Base-by-base conservation (phyloP, 2,888 invertebrate species). In the Elaeidobius kamerunicus region DNA sequence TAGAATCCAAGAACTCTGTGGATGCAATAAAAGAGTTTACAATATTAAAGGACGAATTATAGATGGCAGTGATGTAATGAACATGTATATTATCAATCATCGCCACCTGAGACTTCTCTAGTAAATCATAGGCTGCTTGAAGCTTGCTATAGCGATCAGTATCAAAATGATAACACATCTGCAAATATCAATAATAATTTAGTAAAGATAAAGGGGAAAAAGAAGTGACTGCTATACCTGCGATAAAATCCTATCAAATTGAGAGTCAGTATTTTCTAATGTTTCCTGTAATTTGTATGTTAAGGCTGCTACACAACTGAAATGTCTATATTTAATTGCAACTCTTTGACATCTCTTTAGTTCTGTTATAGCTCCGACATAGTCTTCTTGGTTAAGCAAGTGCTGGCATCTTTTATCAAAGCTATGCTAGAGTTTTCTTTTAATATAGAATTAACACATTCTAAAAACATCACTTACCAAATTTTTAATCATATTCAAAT, bases 21-120 rank as follows among this genome's bases (percentile, higher is more conserved):
- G 73, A 70, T 41, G 74, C 75, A 53, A 72, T 76, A 66, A 72
- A 81, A 43, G 74, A 78, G 62, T 72, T 77, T 1, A 80, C 70
- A 1, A 78, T 76, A 2, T 76, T 76, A 57, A 78, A 80, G 0
- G 91, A 85, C 0, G 85, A 82, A 56, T 86, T 88, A 61, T 91
- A 95, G 32, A 97, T 90, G 0, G 93, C 90, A 32, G 92, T 92
- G 0, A 93, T 89, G 65, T 92, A 95, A 70, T 96, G 94, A 83
- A 97, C 94, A 62, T 93, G 91, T 7, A 97, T 73, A 69, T 95
- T 94, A 70, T 97, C 96, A 35, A 73, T 71, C 83, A 95, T 89
- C 0, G 94, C 92, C 2, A 88, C 85, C 73, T 94, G 86, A 0
- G 90, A 91, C 73, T 97, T 97, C 1, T 93, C 94, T 2, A 98